Percentiles rank a stretch among this genome's conserved stretches.
These are phyloP conservation scores for Drosophila bocqueti DNA, from an alignment of 1,140 invertebrate genomes.

Conservation along the genomic window DNA sequence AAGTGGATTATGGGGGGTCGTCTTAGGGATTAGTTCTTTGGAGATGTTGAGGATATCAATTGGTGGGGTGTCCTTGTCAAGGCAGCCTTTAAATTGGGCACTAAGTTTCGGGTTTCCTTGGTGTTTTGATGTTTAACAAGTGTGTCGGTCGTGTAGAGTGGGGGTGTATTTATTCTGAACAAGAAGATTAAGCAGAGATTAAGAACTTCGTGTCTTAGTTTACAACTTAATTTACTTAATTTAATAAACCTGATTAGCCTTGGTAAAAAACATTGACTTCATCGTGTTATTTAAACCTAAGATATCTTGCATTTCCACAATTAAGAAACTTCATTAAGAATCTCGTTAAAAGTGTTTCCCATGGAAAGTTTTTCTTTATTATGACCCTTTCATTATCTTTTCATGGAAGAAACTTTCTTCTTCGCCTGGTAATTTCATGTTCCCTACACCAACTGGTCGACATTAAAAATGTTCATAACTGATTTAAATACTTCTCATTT, in stretches of 20 bases:
- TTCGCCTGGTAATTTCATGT: slow-evolving; percentile 1
- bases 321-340: slow-evolving; percentile 4
- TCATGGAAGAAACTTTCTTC: not conserved
- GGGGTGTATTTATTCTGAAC: not conserved
- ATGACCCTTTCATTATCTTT: slow-evolving; percentile 7
- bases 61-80: slow-evolving; percentile 15
- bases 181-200: not conserved
- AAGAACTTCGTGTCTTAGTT: not conserved
- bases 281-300: not conserved
- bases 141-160: not conserved
- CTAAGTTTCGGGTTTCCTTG: not conserved
- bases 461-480: slow-evolving; percentile 31
- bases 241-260: not conserved
- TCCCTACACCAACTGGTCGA: slow-evolving; percentile 2
- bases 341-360: slow-evolving; percentile 1
- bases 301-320: not conserved
- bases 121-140: slow-evolving; percentile 23
- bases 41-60: slow-evolving; percentile 27
- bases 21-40: slow-evolving; percentile 42
- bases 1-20: slow-evolving; percentile 52
- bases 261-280: not conserved
- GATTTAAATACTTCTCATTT: slow-evolving; percentile 36
- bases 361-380: not conserved
- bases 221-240: too few relatives aligned
- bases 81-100: slow-evolving; percentile 9